A percentile compares a stretch with the other conserved stretches of the same genome.
These are phyloP conservation scores for Sclerurus mexicanus DNA, from an alignment of 2,113 vertebrate species.

Conservation along the genomic window DNA sequence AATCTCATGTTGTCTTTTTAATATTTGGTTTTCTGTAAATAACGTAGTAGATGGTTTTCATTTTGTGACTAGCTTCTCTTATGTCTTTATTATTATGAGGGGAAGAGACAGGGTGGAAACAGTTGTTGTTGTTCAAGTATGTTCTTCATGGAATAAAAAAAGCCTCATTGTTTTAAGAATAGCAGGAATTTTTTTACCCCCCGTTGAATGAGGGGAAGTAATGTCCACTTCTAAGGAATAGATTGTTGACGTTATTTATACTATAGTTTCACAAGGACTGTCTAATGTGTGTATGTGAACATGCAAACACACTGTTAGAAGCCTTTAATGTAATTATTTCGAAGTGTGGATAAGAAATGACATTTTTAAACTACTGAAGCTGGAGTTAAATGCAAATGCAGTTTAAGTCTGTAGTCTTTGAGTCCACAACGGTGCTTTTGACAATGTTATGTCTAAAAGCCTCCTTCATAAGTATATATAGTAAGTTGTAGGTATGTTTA, in stretches of 20 bases:
- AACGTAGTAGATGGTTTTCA: conserved; percentile 40
- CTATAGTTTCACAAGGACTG: conserved; percentile 1
- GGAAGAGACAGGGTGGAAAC: background rate
- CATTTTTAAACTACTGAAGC: conserved; percentile 47
- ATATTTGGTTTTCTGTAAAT: conserved; percentile 57
- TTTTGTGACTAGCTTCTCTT: conserved; percentile 38
- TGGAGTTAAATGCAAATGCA: conserved; percentile 2
- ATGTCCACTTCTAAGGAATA: background rate
- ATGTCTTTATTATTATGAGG: background rate
- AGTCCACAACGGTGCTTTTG: conserved; percentile 11
- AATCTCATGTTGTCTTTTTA: conserved; percentile 15
- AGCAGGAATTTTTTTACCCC: background rate
- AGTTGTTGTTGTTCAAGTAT: background rate
- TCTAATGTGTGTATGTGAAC: background rate
- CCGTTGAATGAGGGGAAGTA: background rate
- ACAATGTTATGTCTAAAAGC: conserved; percentile 30
- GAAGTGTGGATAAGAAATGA: background rate
- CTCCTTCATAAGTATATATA: conserved; percentile 16
- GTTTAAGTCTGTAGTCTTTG: conserved; percentile 26
- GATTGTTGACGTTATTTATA: conserved; percentile 34
- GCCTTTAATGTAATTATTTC: conserved; percentile 13
- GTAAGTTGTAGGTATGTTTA: conserved; percentile 55
- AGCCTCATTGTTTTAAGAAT: conserved; percentile 5
- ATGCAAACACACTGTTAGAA: background rate
- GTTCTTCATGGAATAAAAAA: background rate